Conservation (phyloP, 2,888 invertebrate genomes). For the Platycnemis pennipes region DNA sequence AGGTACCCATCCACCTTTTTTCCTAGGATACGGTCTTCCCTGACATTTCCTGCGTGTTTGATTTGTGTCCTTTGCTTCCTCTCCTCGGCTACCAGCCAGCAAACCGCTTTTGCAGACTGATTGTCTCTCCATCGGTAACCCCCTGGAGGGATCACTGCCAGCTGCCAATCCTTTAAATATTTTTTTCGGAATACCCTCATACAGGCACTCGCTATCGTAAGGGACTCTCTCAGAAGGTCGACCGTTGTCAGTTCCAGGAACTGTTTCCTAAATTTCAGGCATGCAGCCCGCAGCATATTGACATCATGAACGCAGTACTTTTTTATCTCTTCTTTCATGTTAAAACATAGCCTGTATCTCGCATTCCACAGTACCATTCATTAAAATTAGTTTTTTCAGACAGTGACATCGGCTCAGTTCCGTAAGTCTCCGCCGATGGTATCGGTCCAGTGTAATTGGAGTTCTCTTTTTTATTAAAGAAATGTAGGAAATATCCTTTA, state of each 20-base stretch:
- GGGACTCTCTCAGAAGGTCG: background rate
- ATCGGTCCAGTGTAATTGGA: background rate
- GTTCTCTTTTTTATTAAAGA: conserved; percentile 25
- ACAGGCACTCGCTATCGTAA: background rate
- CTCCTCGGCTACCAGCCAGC: background rate
- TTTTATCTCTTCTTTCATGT: background rate
- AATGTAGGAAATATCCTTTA: conserved; percentile 48
- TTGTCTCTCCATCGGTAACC: background rate
- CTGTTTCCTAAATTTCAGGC: background rate
- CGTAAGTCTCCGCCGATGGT: background rate
- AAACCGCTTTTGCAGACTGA: background rate
- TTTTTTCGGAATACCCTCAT: background rate
- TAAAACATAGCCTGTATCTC: background rate
- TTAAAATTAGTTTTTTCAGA: background rate
- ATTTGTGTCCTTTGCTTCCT: background rate
- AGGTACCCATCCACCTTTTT: background rate
- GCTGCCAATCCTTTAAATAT: background rate
- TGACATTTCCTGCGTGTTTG: background rate
- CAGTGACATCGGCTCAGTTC: background rate
- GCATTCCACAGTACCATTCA: background rate
- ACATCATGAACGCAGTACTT: conserved; percentile 35
- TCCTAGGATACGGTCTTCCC: background rate
- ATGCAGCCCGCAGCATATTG: background rate
- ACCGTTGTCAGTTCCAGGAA: background rate
- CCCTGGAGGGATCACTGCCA: background rate